Evolutionary conservation across 2,113 vertebrate genomes (phyloP).

Genomic region (Thryonomys swinderianus): DNA sequence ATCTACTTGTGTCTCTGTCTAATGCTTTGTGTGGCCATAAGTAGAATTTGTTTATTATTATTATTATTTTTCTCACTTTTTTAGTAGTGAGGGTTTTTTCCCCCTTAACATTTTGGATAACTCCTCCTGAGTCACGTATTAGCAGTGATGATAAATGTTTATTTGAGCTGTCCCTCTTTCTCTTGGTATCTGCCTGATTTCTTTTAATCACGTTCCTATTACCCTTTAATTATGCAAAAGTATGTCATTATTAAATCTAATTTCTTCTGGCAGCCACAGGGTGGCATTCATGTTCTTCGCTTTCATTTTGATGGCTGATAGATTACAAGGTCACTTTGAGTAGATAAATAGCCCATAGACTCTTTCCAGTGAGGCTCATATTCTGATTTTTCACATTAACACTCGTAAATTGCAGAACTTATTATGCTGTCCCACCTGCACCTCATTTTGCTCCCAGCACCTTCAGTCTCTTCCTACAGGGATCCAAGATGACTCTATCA

Average conservation of each 20-base stretch:
- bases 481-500: slow-evolving; percentile 73
- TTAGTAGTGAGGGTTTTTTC: background rate
- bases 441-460: slow-evolving; percentile 74
- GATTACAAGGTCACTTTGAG: slow-evolving; percentile 87
- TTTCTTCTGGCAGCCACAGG: slow-evolving; percentile 85
- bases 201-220: slow-evolving; percentile 76
- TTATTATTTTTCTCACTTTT: slow-evolving; percentile 36
- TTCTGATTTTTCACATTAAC: slow-evolving; percentile 80
- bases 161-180: slow-evolving; percentile 38
- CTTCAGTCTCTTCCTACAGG: slow-evolving; percentile 63
- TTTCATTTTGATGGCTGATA: slow-evolving; percentile 80
- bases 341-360: slow-evolving; percentile 78
- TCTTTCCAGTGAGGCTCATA: slow-evolving; percentile 73
- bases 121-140: background rate
- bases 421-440: slow-evolving; percentile 68
- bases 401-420: slow-evolving; percentile 79
- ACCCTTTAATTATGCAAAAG: slow-evolving; percentile 81
- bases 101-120: slow-evolving; percentile 12
- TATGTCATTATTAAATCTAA: slow-evolving; percentile 70
- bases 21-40: slow-evolving; percentile 31
- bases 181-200: slow-evolving; percentile 49
- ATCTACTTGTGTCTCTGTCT: background rate
- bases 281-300: slow-evolving; percentile 87
- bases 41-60: background rate
- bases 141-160: slow-evolving; percentile 28